Percentiles rank a stretch among this genome's conserved stretches.
Conservation (phyloP, 1,140 invertebrate genomes). For the Bombus terrestris region DNA sequence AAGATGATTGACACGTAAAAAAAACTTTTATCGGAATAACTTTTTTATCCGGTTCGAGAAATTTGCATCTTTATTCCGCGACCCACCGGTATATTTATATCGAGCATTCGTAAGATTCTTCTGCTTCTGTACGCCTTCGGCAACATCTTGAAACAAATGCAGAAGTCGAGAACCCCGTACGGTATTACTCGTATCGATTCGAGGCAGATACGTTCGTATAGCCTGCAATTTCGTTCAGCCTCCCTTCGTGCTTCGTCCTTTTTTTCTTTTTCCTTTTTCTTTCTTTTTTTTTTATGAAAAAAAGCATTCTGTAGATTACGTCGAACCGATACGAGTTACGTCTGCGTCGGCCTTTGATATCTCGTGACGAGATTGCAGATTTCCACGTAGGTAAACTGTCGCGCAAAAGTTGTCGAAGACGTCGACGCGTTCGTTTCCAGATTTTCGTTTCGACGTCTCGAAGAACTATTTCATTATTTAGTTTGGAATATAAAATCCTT, state of each 20-base stretch:
- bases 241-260: slow-evolving; percentile 6
- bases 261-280: too few species aligned
- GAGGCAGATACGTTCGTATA: too few species aligned
- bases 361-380: slow-evolving; percentile 17
- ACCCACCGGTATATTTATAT: neutral
- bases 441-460: neutral
- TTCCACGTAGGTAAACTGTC: slow-evolving; percentile 24
- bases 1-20: too few species aligned
- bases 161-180: neutral
- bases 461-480: neutral
- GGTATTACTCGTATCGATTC: slow-evolving; percentile 19
- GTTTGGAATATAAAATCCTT: too few species aligned
- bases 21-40: too few species aligned
- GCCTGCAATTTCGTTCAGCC: slow-evolving; percentile 21
- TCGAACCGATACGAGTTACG: slow-evolving; percentile 22
- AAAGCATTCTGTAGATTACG: slow-evolving; percentile 1
- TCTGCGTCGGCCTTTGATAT: slow-evolving; percentile 24
- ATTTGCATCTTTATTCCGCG: neutral
- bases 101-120: neutral
- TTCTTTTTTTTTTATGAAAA: neutral
- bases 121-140: too few species aligned
- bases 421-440: neutral
- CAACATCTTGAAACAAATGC: too few species aligned
- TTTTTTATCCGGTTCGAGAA: too few species aligned
- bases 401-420: neutral